Evolutionary conservation across 2,113 vertebrate genomes (phyloP).

Genomic region (Ptilonorhynchus violaceus): DNA sequence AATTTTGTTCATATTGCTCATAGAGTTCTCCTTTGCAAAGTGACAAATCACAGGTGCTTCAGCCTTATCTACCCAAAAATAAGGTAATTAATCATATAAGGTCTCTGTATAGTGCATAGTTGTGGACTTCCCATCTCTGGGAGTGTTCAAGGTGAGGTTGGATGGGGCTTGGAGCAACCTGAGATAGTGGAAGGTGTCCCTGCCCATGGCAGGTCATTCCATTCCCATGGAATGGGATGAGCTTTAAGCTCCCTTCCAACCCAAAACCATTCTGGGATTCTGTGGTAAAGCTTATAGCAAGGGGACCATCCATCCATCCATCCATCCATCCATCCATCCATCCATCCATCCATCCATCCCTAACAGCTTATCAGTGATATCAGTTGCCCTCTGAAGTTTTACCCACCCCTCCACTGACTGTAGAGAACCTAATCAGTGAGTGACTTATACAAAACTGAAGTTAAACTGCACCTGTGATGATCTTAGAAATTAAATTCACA

Average conservation of each 20-base stretch:
- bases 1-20: neutral
- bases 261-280: neutral
- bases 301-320: neutral
- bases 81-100: neutral
- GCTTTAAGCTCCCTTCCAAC: neutral
- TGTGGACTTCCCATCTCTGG: neutral
- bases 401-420: neutral
- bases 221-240: neutral
- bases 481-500: neutral
- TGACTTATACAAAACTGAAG: neutral
- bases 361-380: neutral
- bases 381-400: neutral
- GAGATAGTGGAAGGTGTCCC: neutral
- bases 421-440: neutral
- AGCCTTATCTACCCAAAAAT: neutral
- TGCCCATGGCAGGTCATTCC: neutral
- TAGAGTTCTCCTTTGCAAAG: neutral
- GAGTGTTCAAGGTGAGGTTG: neutral
- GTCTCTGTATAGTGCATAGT: fast-evolving
- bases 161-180: neutral
- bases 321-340: neutral
- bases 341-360: neutral
- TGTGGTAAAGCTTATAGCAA: neutral
- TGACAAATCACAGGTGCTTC: neutral
- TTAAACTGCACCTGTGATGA: neutral